Evolutionary conservation across 1,140 invertebrate genomes (phyloP), one percentile per base, ranked within the genome.

Genomic region (Globodera ellingtonae): DNA sequence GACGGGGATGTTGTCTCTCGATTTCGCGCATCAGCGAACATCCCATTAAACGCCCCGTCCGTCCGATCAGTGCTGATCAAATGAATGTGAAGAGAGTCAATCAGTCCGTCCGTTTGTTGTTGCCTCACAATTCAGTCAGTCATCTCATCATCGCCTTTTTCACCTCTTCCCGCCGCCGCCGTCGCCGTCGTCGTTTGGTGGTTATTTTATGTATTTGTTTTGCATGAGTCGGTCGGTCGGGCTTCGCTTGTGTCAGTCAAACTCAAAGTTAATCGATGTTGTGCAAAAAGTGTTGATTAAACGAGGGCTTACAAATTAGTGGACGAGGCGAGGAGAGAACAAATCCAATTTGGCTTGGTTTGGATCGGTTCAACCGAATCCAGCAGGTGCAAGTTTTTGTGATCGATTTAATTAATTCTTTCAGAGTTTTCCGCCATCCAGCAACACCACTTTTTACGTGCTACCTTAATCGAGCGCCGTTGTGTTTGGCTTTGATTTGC

Each of bases 21-120:
- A 62, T 62, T 62, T 62, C 56, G 56, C 56, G 56, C 56, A 62
- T 62, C 56, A 62, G 18, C 56, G 56, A 62, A 62, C 56, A 62
- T 62, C 15, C 56, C n/a, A 62, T 62, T 2, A 62, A 62, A 62
- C 10, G 10, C 4, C 56, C 10, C 56, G 6, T n/a, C 56, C 56
- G 15, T 35, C 35, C 35, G 35, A 35, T 62, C 10, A 5, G 18
- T 62, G 10, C 18, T 62, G 56, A 62, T 62, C 56, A 62, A 62
- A 62, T 13, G 56, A 35, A 35, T 35, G 35, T 35, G 35, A 35
- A 35, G 35, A 35, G 35, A 35, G 35, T 35, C 35, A 35, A 3
- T 35, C 35, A 35, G 35, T 35, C 35, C 35, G 35, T 35, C 21
- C 21, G 56, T 62, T 62, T 62, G 10, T 62, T 62, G 15, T 62